Evolutionary conservation across 2,113 vertebrate genomes (phyloP), one percentile per base, ranked within the genome.

Genomic region (Stigmatopora argus): DNA sequence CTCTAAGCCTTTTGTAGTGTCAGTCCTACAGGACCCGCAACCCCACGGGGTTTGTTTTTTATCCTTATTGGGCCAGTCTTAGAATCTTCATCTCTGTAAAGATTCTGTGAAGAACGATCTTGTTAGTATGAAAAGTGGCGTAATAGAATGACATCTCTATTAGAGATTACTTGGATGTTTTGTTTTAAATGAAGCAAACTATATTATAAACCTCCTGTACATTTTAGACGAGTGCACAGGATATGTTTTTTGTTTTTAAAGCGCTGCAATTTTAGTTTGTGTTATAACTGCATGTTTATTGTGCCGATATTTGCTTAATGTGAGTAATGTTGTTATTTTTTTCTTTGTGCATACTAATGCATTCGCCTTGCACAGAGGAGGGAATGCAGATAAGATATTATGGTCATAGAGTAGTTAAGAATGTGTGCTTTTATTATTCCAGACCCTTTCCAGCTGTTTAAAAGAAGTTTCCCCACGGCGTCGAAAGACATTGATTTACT

Each of bases 1-100:
- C 72, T 75, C 49, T 77, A 62, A 76, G 70, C 60, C 76, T 85
- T 53, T 86, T 87, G 79, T 83, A 81, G 66, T 83, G 58, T 53
- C 74, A 31, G 73, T 83, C 64, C 75, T 76, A 67, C 57, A 67
- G 69, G 77, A 63, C 78, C 65, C 78, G 70, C 59, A 73, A 71
- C 70, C 69, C 82, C 69, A 67, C 2, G 46, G 81, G 79, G 69
- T 62, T 34, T 69, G 53, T 74, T 67, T 56, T 62, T 70, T 78
- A 78, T 78, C 73, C 71, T 75, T 62, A 68, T 72, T 77, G 75
- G 60, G 48, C 65, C 57, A 1, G 34, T 55, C 76, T 84, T 74
- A 71, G 82, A 78, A 82, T 74, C 73, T 71, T 70, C 79, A 70
- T 7, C 21, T 62, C n/a, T 34, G 56, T 72, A 67, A 77, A 79